Evolutionary conservation across 2,113 vertebrate species (phyloP).

Genomic region (Todiramphus saurophagus): DNA sequence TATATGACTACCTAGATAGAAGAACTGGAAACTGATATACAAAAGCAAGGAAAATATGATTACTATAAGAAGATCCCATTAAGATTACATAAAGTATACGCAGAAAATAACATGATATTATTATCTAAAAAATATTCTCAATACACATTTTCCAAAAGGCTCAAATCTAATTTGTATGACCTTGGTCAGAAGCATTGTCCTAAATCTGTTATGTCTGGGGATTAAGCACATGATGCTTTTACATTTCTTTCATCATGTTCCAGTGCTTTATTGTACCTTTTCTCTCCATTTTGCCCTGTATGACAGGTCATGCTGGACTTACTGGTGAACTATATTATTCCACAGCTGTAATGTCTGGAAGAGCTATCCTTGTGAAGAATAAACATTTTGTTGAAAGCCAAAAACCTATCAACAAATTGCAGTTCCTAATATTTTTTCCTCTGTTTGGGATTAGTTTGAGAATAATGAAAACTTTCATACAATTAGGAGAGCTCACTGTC

Average conservation of each 20-base stretch:
- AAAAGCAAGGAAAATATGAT: neutral
- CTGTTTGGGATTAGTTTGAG: neutral
- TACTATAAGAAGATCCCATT: neutral
- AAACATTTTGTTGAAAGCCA: neutral
- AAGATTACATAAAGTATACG: neutral
- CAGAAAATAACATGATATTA: neutral
- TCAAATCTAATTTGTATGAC: neutral
- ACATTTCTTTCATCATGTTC: neutral
- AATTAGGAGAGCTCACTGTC: neutral
- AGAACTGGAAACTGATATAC: neutral
- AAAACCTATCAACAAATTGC: neutral
- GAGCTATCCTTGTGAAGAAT: neutral
- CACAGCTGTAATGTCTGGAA: neutral
- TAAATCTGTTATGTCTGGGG: neutral
- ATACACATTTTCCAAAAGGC: neutral
- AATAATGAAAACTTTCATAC: neutral
- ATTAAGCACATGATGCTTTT: neutral
- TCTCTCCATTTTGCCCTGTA: neutral
- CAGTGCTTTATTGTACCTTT: neutral
- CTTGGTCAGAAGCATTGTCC: neutral
- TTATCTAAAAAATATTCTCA: neutral
- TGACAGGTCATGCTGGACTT: neutral
- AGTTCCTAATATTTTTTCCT: neutral
- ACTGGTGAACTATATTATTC: neutral
- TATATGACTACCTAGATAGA: neutral